phyloP scores from a whole-genome alignment of 2,797 vertebrate genomes.

The Microctenopoma lineatum region DNA sequence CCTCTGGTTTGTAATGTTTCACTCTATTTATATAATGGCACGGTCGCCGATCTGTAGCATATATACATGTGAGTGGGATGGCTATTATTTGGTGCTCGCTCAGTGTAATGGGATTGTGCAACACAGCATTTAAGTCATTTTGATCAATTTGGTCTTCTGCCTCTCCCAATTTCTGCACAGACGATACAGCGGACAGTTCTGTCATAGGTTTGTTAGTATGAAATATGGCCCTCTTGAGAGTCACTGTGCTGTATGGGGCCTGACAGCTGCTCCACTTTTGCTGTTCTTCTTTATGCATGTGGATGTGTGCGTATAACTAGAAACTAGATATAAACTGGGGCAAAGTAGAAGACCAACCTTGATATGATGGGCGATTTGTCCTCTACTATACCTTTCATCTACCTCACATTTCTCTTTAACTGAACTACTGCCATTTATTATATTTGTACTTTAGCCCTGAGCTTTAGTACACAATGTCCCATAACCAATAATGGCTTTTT shows the following conservation, averaged over 20 bases:
- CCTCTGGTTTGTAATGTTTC: neutral
- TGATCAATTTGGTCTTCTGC: constrained; percentile 8
- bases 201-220: constrained; percentile 50
- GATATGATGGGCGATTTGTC: constrained; percentile 12
- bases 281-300: constrained; percentile 10
- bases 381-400: constrained; percentile 15
- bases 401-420: neutral
- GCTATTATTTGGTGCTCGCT: neutral
- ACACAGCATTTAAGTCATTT: constrained; percentile 16
- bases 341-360: constrained; percentile 39
- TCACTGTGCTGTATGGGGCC: constrained; percentile 19
- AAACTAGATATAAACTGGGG: constrained; percentile 57
- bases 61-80: neutral
- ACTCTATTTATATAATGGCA: neutral
- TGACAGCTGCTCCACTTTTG: constrained; percentile 65
- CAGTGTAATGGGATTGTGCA: neutral
- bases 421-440: constrained; percentile 6
- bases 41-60: neutral
- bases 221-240: constrained; percentile 53
- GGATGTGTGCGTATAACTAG: neutral
- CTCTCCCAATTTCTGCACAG: constrained; percentile 32
- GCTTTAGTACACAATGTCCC: constrained; percentile 1
- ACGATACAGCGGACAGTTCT: constrained; percentile 17
- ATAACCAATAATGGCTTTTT: neutral
- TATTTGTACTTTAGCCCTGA: neutral